Evolutionary conservation across 2,888 invertebrate genomes (phyloP).

Genomic region (Drosophila colorata): DNA sequence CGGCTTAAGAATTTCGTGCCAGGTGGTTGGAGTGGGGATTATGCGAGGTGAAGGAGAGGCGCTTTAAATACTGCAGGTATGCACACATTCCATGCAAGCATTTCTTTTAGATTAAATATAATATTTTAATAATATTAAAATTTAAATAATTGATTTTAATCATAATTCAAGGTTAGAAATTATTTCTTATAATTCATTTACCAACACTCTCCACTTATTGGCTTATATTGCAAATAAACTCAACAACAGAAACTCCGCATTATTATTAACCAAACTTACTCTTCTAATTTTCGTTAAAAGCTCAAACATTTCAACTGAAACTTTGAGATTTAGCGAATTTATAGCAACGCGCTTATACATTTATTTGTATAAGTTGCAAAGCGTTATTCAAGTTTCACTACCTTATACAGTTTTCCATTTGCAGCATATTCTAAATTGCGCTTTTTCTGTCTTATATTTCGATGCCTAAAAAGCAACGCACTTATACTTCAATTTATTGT

Average conservation of each 20-base stretch:
- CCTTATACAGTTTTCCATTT: background rate
- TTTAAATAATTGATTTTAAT: no score
- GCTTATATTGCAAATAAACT: background rate
- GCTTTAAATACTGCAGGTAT: background rate
- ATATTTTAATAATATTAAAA: no score
- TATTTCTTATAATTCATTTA: background rate
- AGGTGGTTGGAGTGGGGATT: slow-evolving; percentile 30
- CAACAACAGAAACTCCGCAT: slow-evolving; percentile 15
- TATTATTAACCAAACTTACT: background rate
- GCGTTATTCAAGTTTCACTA: background rate
- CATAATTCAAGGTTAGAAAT: no score
- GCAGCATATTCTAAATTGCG: background rate
- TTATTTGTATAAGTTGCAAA: background rate
- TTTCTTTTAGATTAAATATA: no score
- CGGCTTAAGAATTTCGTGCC: slow-evolving; percentile 41
- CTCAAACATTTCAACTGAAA: background rate
- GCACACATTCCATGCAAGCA: no score
- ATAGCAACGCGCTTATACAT: slow-evolving; percentile 8
- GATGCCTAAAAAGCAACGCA: no score
- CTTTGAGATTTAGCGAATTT: background rate
- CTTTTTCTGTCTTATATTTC: background rate
- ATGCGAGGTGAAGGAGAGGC: slow-evolving; percentile 3
- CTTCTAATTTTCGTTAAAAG: slow-evolving; percentile 5
- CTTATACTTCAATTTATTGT: no score
- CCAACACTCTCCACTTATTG: background rate